Base-by-base conservation (phyloP, 1,140 invertebrate genomes). In the Cydia splendana region DNA sequence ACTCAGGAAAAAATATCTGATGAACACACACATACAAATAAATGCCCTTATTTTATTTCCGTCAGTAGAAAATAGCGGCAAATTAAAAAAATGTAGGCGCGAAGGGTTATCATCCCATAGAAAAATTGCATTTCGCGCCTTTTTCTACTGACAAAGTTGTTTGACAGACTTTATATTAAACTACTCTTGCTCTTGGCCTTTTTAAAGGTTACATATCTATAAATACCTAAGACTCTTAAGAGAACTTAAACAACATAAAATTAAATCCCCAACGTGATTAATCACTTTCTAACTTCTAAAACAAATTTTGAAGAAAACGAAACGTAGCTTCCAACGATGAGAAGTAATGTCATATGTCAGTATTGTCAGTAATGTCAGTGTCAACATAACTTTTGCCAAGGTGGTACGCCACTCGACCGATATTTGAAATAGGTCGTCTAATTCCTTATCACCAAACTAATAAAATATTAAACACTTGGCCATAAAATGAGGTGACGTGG, bases 401-500 rank as follows among this genome's bases (percentile, higher is more conserved):
- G 45, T 48, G 45, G 30, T 74, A 34, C 42, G 45, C 18, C 24
- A 75, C 24, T 51, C 18, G 74, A 45, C 74, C 51, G 51, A 75
- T 53, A 75, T 75, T 75, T 51, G 20, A 28, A 75, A 53, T 75
- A 75, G 74, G 45, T 51, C 51, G 45, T 12, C 28, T 75, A 48
- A 57, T 18, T 57, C 45, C 20, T 53, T 75, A 75, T 75, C 74
- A 45, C 45, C 15, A 3, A 51, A 51, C 45, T 71, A 71, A 71
- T 71, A 78, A 79, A 79, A 80, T 80, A 74, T 74, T 80, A 76
- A 81, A 78, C 76, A 30, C 69, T 65, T 28, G 24, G 51, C 51
- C 48, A 78, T 76, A 90, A 84, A 81, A 91, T 91, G 88, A 91
- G 85, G 82, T 92, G 88, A 92, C 88, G 88, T 91, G 85, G 82